A percentile compares a stretch with the other conserved stretches of the same genome.
phyloP scores from a whole-genome alignment of 23 tunicate genomes.

The Oikopleura vanhoeffeni region DNA sequence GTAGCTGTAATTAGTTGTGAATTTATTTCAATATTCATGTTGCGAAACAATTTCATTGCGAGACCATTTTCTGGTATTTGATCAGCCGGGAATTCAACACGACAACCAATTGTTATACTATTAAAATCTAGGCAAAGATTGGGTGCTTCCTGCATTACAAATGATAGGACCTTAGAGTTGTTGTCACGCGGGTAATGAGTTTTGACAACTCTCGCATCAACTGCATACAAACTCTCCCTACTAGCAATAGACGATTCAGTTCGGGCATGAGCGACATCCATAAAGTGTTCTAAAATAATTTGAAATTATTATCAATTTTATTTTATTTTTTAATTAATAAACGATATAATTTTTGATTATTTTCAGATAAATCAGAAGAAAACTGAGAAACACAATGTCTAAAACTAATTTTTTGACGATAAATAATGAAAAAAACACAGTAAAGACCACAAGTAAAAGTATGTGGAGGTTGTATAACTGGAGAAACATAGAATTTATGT shows the following conservation, averaged over 20 bases:
- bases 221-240: not conserved
- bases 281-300: not conserved
- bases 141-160: not conserved
- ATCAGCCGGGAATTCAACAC: not conserved
- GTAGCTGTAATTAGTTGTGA: not conserved
- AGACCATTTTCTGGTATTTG: not conserved
- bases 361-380: not conserved
- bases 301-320: not conserved
- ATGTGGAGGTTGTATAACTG: not conserved
- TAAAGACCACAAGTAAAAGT: not conserved
- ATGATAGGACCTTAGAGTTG: not conserved
- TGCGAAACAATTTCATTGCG: not conserved
- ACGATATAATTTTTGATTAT: not conserved
- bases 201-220: not conserved
- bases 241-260: not conserved
- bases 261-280: not conserved
- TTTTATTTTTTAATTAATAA: not conserved
- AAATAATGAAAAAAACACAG: not conserved
- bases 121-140: not conserved
- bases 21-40: not conserved
- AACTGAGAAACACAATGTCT: not conserved
- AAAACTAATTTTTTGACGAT: not conserved
- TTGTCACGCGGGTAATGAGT: not conserved
- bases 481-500: not conserved
- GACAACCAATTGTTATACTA: not conserved